These are phyloP conservation scores for Seriola rivoliana DNA, from an alignment of 2,113 vertebrate species.

Conservation along the genomic window DNA sequence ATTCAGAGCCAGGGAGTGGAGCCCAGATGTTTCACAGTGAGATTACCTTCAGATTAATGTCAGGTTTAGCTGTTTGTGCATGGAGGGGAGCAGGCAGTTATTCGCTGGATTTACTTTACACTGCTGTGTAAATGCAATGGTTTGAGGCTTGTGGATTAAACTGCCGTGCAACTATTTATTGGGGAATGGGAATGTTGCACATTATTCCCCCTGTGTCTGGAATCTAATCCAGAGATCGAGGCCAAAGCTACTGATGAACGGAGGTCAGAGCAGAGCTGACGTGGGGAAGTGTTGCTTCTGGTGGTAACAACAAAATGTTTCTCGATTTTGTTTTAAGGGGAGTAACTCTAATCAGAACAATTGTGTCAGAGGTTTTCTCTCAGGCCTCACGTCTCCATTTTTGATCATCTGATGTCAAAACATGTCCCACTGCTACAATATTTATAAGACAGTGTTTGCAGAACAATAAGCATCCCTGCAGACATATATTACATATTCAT, in stretches of 20 bases:
- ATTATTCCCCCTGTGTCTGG: background rate
- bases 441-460: background rate
- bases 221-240: background rate
- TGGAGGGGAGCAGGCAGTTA: background rate
- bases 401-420: conserved; percentile 25
- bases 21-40: background rate
- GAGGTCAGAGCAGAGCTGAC: conserved; percentile 3
- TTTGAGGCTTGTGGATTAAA: background rate
- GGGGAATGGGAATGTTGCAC: background rate
- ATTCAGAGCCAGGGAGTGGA: conserved; percentile 3
- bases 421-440: background rate
- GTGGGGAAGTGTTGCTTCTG: background rate
- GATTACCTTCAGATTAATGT: conserved; percentile 9
- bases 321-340: background rate
- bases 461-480: background rate
- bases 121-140: background rate
- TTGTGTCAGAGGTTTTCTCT: conserved; percentile 2
- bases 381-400: background rate
- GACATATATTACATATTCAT: conserved; percentile 22
- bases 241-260: background rate
- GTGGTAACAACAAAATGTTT: background rate
- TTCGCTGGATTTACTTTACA: background rate
- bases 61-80: background rate
- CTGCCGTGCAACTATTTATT: background rate
- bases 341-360: background rate